Evolutionary conservation across 2,797 vertebrate species (phyloP).

Genomic region (Discoglossus pictus): DNA sequence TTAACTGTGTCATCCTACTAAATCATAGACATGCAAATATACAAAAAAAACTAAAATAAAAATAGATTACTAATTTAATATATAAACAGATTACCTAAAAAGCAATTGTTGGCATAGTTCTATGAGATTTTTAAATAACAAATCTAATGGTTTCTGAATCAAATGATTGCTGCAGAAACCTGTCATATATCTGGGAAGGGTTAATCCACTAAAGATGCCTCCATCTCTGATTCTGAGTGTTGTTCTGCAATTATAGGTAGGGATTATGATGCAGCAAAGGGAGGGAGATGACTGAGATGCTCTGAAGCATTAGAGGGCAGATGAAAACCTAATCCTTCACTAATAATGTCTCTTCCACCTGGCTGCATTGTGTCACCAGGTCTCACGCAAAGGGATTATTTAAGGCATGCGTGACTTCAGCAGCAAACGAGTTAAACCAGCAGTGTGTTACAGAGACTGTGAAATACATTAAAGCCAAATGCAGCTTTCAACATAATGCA

Average conservation of each 20-base stretch:
- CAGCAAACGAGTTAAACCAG: conserved; percentile 12
- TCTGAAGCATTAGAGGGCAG: conserved; percentile 25
- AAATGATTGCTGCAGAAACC: neutral
- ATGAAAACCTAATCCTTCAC: conserved; percentile 43
- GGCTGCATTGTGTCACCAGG: conserved; percentile 28
- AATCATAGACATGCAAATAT: no score
- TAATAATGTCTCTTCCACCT: conserved; percentile 40
- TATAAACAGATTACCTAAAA: no score
- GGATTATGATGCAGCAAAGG: conserved; percentile 29
- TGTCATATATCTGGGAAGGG: neutral
- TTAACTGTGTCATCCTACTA: no score
- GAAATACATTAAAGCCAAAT: neutral
- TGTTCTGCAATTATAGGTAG: conserved; percentile 25
- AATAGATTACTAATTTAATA: no score
- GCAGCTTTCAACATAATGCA: neutral
- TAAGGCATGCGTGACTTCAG: conserved; percentile 19
- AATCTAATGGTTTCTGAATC: no score
- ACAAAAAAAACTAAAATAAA: no score
- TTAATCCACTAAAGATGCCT: conserved; percentile 15
- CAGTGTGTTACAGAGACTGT: neutral
- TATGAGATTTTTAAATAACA: no score
- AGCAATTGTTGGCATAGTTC: no score
- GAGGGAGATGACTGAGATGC: conserved; percentile 20
- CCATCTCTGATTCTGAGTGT: conserved; percentile 1
- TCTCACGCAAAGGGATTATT: conserved; percentile 25